Percentiles rank a stretch among this genome's conserved stretches.
Conservation (phyloP, 2,113 vertebrate species). For the Suricata suricatta region DNA sequence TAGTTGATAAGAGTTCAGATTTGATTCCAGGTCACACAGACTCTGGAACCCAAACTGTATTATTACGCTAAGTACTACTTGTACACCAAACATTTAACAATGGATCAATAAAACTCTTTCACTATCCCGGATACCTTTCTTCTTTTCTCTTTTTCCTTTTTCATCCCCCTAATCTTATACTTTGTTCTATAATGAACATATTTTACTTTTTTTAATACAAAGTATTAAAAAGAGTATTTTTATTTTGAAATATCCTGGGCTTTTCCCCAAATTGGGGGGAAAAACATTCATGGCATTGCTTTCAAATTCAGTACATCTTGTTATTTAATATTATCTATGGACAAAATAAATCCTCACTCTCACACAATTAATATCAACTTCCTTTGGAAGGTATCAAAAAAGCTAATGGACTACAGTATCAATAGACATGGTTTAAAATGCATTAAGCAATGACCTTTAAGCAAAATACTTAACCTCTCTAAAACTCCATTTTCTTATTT, state of each 20-base stretch:
- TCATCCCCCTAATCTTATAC: background rate
- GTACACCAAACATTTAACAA: background rate
- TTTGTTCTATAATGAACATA: background rate
- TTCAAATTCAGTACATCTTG: background rate
- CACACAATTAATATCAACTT: background rate
- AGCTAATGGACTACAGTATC: background rate
- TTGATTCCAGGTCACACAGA: background rate
- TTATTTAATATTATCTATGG: background rate
- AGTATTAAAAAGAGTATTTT: background rate
- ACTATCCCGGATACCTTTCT: background rate
- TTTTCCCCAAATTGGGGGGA: too few relatives aligned
- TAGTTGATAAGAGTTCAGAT: background rate
- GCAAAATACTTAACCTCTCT: constrained; percentile 32
- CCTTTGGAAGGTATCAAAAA: background rate
- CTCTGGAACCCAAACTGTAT: background rate
- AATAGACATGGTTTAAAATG: constrained; percentile 42
- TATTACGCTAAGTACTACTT: background rate
- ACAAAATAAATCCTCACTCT: background rate
- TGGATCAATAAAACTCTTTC: background rate
- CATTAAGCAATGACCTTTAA: background rate
- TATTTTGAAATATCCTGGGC: background rate
- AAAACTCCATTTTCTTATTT: constrained; percentile 36
- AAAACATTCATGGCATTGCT: background rate
- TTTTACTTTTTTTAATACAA: background rate
- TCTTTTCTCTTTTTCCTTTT: background rate